Evolutionary conservation across 2,888 invertebrate species (phyloP).

Genomic region (Horisme vitalbata): DNA sequence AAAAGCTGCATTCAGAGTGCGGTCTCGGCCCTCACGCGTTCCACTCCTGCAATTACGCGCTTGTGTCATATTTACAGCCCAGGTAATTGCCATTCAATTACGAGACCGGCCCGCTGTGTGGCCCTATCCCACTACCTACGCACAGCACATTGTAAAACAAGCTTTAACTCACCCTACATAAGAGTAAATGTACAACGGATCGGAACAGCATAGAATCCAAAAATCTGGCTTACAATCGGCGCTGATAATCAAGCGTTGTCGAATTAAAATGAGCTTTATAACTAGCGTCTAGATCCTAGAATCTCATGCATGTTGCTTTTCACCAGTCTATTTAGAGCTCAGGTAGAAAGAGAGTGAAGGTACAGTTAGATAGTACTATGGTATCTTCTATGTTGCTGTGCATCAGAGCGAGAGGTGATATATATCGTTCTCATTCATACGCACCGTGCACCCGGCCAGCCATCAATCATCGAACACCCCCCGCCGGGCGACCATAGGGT

Average conservation of each 20-base stretch:
- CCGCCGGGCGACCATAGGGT: conserved; percentile 74
- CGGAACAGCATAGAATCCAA: not conserved
- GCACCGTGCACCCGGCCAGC: conserved; percentile 62
- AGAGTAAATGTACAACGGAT: not conserved
- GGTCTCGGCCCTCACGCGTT: conserved; percentile 71
- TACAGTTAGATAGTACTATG: not conserved
- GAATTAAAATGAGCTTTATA: not conserved
- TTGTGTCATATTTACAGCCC: conserved; percentile 83
- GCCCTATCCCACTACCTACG: conserved; percentile 22
- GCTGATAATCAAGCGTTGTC: not conserved
- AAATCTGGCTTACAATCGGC: not conserved
- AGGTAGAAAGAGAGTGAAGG: conserved; percentile 2
- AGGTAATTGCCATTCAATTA: conserved; percentile 84
- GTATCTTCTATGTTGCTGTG: conserved; percentile 48
- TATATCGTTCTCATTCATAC: conserved; percentile 51
- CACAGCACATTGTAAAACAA: not conserved
- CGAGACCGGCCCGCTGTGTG: conserved; percentile 68
- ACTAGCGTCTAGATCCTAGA: not conserved
- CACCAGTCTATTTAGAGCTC: not conserved
- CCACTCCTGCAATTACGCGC: conserved; percentile 81
- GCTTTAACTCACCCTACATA: conserved; percentile 3
- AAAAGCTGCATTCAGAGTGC: conserved; percentile 65
- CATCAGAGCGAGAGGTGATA: conserved; percentile 53
- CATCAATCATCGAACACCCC: conserved; percentile 81
- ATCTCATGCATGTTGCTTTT: not conserved